Base-by-base conservation (phyloP, 2,797 vertebrate genomes). In the Nyctalus aviator region DNA sequence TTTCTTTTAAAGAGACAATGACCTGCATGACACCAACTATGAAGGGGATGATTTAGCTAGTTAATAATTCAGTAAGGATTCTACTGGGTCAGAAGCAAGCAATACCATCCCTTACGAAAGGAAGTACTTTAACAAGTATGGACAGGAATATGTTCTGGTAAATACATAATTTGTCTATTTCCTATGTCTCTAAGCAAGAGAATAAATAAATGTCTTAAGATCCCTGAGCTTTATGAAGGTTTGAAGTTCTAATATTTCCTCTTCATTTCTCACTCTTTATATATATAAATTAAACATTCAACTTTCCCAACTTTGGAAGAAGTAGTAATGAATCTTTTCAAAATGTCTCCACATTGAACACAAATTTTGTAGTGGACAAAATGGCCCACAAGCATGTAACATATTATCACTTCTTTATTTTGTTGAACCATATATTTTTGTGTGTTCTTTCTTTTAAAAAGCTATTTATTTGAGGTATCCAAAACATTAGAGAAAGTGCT, bases 1-100 rank as follows among this genome's bases (percentile, higher is more conserved):
- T 95, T 72, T 78, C 20, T 93, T 91, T 94, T 95, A 53, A 97
- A 72, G 75, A 85, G 75, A 78, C 72, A 95, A 64, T 87, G 88
- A 88, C 92, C 84, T 75, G 44, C 13, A 55, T 81, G 68, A 82
- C 85, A 84, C 68, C 57, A 86, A 92, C 64, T 79, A 75, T 79
- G 48, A 95, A 96, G 53, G 69, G 59, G 37, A 82, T 94, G 78
- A 95, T 92, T 93, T 87, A 91, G 32, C 79, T 91, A 76, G 20
- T 91, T 84, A 90, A 46, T 46, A 62, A 86, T 69, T 94, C 84
- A 64, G 8, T 84, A 32, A 91, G 77, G 57, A 93, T 84, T 95
- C 69, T 75, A 27, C 64, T 89, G 32, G 86, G 46, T 96, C 62
- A 96, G 66, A 93, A 84, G 23, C 8, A 96, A 50, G 71, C 5